Evolutionary conservation across 2,797 vertebrate genomes (phyloP).

Genomic region (Characodon lateralis): DNA sequence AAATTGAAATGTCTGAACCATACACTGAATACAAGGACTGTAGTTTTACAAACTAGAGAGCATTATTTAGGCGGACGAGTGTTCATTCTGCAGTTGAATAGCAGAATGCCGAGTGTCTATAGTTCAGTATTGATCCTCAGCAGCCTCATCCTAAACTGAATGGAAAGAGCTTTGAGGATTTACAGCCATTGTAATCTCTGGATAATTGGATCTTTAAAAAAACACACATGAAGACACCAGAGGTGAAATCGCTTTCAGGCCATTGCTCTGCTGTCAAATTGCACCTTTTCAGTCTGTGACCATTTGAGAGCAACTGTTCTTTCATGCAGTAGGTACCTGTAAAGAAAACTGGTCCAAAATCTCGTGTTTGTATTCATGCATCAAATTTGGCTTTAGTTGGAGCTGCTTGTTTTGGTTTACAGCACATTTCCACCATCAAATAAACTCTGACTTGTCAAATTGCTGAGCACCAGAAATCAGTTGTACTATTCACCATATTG

Average conservation of each 20-base stretch:
- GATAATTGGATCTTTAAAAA: constrained; percentile 69
- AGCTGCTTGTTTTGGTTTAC: neutral
- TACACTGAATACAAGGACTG: neutral
- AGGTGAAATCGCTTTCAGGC: constrained; percentile 51
- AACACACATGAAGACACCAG: constrained; percentile 41
- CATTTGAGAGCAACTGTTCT: constrained; percentile 9
- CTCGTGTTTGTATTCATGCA: neutral
- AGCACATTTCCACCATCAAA: neutral
- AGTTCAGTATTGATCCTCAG: constrained; percentile 68
- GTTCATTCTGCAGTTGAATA: constrained; percentile 53
- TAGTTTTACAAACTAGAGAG: neutral
- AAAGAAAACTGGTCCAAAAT: neutral
- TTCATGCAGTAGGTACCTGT: constrained; percentile 1
- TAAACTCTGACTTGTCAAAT: neutral
- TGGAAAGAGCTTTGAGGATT: constrained; percentile 58
- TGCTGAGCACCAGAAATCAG: constrained; percentile 4
- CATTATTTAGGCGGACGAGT: constrained; percentile 25
- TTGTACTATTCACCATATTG: neutral
- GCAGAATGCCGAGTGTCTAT: constrained; percentile 32
- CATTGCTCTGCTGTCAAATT: constrained; percentile 24
- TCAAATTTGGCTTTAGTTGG: neutral
- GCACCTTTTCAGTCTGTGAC: constrained; percentile 7
- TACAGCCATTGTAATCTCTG: constrained; percentile 54
- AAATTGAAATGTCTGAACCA: neutral
- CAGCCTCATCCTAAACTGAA: constrained; percentile 57